Conservation (phyloP, 2,797 vertebrate species). For the Cyclura pinguis region DNA sequence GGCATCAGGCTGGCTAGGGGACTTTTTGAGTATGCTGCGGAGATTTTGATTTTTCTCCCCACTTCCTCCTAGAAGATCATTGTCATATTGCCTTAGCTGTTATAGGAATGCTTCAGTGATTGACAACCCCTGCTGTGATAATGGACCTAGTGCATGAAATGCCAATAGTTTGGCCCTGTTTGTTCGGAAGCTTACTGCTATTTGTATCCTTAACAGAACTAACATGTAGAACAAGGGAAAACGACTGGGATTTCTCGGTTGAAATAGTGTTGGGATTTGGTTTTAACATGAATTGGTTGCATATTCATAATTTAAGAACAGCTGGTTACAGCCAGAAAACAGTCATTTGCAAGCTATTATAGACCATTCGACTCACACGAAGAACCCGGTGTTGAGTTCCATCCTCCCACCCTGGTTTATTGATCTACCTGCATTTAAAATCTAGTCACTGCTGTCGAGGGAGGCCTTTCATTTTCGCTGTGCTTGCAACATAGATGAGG, state of each 20-base stretch:
- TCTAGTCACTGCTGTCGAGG: constrained; percentile 89
- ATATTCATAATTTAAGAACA: constrained; percentile 90
- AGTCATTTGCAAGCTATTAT: constrained; percentile 83
- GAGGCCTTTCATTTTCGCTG: constrained; percentile 92
- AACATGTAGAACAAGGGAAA: constrained; percentile 79
- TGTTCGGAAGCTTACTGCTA: constrained; percentile 86
- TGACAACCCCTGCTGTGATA: constrained; percentile 86
- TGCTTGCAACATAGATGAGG: constrained; percentile 84
- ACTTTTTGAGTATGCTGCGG: constrained; percentile 82
- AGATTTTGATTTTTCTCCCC: constrained; percentile 74
- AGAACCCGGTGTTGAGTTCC: constrained; percentile 79
- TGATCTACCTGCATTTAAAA: constrained; percentile 92
- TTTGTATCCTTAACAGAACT: constrained; percentile 88
- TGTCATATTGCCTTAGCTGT: constrained; percentile 84
- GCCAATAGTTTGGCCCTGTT: constrained; percentile 81
- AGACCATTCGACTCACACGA: constrained; percentile 79
- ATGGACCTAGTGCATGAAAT: constrained; percentile 83
- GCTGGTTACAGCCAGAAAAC: constrained; percentile 84
- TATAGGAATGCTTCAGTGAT: constrained; percentile 81
- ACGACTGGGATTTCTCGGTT: constrained; percentile 80
- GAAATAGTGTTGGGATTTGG: constrained; percentile 83
- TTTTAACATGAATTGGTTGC: constrained; percentile 83
- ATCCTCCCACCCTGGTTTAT: constrained; percentile 77
- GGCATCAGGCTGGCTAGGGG: constrained; percentile 81
- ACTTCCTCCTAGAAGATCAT: constrained; percentile 77